These are phyloP conservation scores for Haliclona indistincta DNA, from an alignment of 37 sponge, comb jelly and placozoan species.

Conservation along the genomic window DNA sequence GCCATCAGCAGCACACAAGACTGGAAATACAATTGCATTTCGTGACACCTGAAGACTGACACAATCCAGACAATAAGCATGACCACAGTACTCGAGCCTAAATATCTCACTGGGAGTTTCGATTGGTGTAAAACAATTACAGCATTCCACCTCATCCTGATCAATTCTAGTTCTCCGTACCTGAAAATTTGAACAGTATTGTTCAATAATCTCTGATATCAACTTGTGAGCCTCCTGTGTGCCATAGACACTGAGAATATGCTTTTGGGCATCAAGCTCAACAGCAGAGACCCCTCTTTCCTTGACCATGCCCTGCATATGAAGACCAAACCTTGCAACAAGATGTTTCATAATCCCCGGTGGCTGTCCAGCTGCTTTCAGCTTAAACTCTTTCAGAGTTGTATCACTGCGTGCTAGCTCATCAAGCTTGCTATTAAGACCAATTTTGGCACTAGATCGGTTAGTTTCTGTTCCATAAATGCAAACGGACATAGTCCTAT, in stretches of 20 bases:
- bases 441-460: constrained; percentile 12
- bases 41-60: constrained; percentile 40
- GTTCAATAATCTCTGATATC: not conserved
- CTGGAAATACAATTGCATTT: constrained; percentile 42
- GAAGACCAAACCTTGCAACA: constrained; percentile 39
- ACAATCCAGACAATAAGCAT: constrained; percentile 63
- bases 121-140: constrained; percentile 7
- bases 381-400: not conserved
- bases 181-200: not conserved
- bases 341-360: constrained; percentile 65
- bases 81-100: constrained; percentile 70
- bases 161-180: not conserved
- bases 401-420: not conserved
- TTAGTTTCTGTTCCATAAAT: constrained; percentile 52
- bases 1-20: constrained; percentile 60
- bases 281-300: constrained; percentile 25
- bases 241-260: constrained; percentile 34
- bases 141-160: constrained; percentile 29
- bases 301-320: constrained; percentile 1
- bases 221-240: constrained; percentile 1
- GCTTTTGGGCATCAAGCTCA: constrained; percentile 20
- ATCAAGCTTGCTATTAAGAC: constrained; percentile 4
- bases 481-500: constrained; percentile 4
- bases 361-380: constrained; percentile 31
- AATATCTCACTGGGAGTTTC: constrained; percentile 7